A percentile compares a stretch with the other conserved stretches of the same genome.
These are phyloP conservation scores for Spialia ferax DNA, from an alignment of 2,888 invertebrate genomes.

Conservation along the genomic window DNA sequence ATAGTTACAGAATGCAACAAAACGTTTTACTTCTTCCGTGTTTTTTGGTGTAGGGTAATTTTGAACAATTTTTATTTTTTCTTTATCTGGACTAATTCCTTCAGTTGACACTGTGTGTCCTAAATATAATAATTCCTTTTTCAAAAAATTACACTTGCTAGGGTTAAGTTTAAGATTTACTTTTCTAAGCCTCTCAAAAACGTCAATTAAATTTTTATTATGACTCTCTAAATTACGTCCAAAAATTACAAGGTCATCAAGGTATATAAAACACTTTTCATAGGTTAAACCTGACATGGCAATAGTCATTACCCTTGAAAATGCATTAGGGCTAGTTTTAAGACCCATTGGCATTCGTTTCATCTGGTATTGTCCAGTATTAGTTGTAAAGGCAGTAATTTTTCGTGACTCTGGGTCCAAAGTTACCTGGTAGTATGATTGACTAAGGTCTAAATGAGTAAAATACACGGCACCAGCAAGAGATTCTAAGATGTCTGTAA, in stretches of 20 bases:
- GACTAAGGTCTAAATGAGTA: slow-evolving; percentile 5
- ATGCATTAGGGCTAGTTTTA: slow-evolving; percentile 35
- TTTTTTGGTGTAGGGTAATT: slow-evolving; percentile 9
- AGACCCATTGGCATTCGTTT: slow-evolving; percentile 37
- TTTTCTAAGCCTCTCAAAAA: slow-evolving; percentile 4
- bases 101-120: background rate
- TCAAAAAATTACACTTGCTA: background rate
- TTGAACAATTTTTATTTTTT: background rate
- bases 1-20: background rate
- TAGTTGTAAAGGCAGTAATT: slow-evolving; percentile 39
- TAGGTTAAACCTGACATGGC: slow-evolving; percentile 29
- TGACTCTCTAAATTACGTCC: background rate
- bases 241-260: background rate
- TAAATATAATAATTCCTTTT: slow-evolving; percentile 8
- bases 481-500: background rate
- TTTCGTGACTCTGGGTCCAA: slow-evolving; percentile 12
- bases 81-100: background rate
- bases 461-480: slow-evolving; percentile 6
- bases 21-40: background rate
- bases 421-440: background rate
- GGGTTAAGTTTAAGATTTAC: slow-evolving; percentile 8
- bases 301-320: slow-evolving; percentile 33
- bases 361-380: slow-evolving; percentile 29
- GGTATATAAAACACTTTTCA: slow-evolving; percentile 14
- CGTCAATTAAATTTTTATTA: slow-evolving; percentile 2